phyloP scores from a whole-genome alignment of 2,888 invertebrate species.

The Electrophaes corylata region DNA sequence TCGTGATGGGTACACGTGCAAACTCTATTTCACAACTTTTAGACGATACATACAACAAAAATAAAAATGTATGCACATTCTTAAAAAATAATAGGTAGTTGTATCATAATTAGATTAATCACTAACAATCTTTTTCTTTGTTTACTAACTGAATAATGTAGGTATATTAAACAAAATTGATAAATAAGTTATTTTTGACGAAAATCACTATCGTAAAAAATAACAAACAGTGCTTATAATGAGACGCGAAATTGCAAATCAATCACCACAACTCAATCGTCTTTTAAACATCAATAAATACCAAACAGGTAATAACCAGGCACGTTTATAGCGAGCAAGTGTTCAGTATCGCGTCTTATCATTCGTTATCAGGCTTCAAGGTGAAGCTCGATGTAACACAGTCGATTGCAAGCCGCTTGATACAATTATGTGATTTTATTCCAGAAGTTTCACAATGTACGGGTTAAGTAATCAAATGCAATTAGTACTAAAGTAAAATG shows the following conservation, averaged over 20 bases:
- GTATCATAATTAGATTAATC: background rate
- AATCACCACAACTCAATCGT: constrained; percentile 29
- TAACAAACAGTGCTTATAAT: constrained; percentile 26
- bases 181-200: background rate
- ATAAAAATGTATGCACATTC: no score
- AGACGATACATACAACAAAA: constrained; percentile 10
- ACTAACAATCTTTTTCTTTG: background rate
- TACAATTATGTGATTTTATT: constrained; percentile 53
- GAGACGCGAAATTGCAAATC: constrained; percentile 20
- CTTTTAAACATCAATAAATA: constrained; percentile 34
- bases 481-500: no score
- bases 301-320: constrained; percentile 25
- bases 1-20: constrained; percentile 50
- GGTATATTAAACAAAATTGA: background rate
- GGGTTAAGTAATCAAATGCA: no score
- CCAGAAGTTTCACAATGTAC: constrained; percentile 44
- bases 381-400: constrained; percentile 72
- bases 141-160: background rate
- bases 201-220: background rate
- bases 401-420: constrained; percentile 66
- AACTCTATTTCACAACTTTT: constrained; percentile 27
- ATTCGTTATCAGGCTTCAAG: constrained; percentile 76
- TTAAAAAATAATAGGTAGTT: no score
- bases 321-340: constrained; percentile 41
- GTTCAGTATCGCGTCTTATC: constrained; percentile 60